phyloP scores from a whole-genome alignment of 2,113 vertebrate species.

The Campylomormyrus tamandua region DNA sequence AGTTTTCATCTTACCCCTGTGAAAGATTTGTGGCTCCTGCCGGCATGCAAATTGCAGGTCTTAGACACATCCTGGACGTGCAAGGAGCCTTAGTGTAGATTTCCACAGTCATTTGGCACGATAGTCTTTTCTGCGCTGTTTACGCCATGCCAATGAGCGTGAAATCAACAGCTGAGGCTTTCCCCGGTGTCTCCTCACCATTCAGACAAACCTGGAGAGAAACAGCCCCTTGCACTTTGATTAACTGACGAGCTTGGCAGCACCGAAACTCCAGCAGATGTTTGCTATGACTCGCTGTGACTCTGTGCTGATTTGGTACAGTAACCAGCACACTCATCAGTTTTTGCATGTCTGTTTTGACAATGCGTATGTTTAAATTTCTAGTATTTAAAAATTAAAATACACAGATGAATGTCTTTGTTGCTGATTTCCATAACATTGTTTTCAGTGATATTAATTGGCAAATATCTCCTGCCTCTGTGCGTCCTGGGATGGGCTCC shows the following conservation, averaged over 20 bases:
- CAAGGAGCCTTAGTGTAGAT: not conserved
- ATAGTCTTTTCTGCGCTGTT: not conserved
- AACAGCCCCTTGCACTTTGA: not conserved
- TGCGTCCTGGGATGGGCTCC: not conserved
- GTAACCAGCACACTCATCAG: not conserved
- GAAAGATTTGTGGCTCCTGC: not conserved
- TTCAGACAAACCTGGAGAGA: not conserved
- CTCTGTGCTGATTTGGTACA: not conserved
- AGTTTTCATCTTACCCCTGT: not conserved
- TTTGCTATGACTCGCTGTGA: not conserved
- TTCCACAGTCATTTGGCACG: not conserved
- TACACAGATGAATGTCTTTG: not conserved
- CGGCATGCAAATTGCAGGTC: not conserved
- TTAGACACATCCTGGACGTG: not conserved
- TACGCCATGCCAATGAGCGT: not conserved
- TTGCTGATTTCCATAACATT: not conserved
- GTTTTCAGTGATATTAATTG: not conserved
- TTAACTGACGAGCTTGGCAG: not conserved
- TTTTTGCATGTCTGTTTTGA: not conserved
- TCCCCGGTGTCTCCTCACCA: not conserved
- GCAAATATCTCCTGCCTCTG: not conserved
- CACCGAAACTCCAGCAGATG: not conserved
- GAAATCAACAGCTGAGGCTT: not conserved
- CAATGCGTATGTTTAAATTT: not conserved
- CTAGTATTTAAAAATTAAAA: not conserved